Percentiles rank a stretch among this genome's conserved stretches.
These are phyloP conservation scores for Glaucopsyche alexis DNA, from an alignment of 2,888 invertebrate species.

Conservation along the genomic window DNA sequence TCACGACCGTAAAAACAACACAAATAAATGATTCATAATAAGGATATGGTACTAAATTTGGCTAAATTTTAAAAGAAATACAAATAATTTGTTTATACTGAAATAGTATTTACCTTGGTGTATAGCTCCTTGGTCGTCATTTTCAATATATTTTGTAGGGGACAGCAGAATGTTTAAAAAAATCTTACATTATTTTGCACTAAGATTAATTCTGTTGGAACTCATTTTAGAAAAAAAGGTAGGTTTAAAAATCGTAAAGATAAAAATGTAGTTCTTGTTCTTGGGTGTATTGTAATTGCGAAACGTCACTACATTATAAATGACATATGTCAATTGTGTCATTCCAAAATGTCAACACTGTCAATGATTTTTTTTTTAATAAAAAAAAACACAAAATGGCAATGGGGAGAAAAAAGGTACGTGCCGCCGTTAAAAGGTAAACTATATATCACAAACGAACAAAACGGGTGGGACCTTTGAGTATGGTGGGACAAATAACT, in stretches of 20 bases:
- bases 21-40: slow-evolving; percentile 36
- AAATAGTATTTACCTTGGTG: slow-evolving; percentile 69
- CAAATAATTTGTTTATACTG: slow-evolving; percentile 43
- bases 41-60: not conserved
- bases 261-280: slow-evolving; percentile 10
- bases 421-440: not conserved
- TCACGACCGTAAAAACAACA: slow-evolving; percentile 26
- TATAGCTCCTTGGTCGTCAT: slow-evolving; percentile 79
- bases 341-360: slow-evolving; percentile 1
- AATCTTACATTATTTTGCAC: slow-evolving; percentile 59
- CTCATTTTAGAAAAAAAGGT: slow-evolving; percentile 69
- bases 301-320: slow-evolving; percentile 68
- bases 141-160: slow-evolving; percentile 44
- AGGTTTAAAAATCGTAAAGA: slow-evolving; percentile 58
- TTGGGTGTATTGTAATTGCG: slow-evolving; percentile 54
- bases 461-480: slow-evolving; percentile 23
- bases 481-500: slow-evolving; percentile 31
- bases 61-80: slow-evolving; percentile 35
- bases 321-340: slow-evolving; percentile 33
- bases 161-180: slow-evolving; percentile 32
- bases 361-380: not conserved
- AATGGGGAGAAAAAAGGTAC: slow-evolving; percentile 21
- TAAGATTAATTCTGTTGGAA: slow-evolving; percentile 57
- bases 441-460: not conserved
- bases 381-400: not conserved